A percentile compares a stretch with the other conserved stretches of the same genome.
phyloP scores from a whole-genome alignment of 2,888 invertebrate genomes.

The Stramonita haemastoma region DNA sequence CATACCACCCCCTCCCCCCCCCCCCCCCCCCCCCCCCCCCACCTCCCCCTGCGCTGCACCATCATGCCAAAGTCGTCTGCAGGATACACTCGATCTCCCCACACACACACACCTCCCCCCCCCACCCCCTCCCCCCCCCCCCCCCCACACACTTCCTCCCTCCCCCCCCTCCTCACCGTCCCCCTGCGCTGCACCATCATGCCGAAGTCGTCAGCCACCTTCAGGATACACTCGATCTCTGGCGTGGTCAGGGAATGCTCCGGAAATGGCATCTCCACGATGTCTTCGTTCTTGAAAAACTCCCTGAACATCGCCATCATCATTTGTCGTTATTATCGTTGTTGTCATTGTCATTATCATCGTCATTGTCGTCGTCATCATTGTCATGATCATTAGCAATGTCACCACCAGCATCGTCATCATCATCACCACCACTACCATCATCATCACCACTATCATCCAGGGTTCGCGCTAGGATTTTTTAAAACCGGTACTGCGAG shows the following conservation, averaged over 20 bases:
- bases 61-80: conserved; percentile 51
- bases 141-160: too few species aligned
- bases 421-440: too few species aligned
- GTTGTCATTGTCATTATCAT: background rate
- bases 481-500: too few species aligned
- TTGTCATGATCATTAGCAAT: background rate
- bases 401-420: too few species aligned
- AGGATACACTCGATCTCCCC: too few species aligned
- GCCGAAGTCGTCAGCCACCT: conserved; percentile 55
- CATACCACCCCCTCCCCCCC: too few species aligned
- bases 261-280: conserved; percentile 62
- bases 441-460: too few species aligned
- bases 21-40: too few species aligned
- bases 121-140: too few species aligned
- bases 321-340: background rate
- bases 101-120: too few species aligned
- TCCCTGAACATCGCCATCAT: conserved; percentile 47
- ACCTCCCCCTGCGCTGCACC: conserved; percentile 55
- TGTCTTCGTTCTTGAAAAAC: conserved; percentile 55
- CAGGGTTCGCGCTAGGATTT: too few species aligned
- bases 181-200: conserved; percentile 57
- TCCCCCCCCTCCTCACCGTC: conserved; percentile 54
- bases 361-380: background rate
- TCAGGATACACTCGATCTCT: conserved; percentile 62
- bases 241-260: conserved; percentile 56